Base-by-base conservation (phyloP, 2,113 vertebrate species). In the Calidris pygmaea region DNA sequence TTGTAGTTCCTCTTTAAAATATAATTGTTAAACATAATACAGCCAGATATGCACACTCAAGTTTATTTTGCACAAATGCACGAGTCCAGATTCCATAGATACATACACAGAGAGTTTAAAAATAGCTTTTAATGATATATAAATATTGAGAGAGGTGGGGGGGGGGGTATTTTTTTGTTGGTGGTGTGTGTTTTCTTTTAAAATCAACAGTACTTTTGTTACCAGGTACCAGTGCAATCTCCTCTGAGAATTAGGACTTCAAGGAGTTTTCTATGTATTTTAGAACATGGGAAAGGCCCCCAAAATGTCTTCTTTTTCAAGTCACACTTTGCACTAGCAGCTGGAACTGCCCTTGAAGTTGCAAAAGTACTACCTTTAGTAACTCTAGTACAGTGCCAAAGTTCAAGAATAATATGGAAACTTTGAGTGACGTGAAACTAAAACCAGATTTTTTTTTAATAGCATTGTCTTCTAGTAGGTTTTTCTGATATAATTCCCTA, bases 1-100 rank as follows among this genome's bases (percentile, higher is more conserved):
- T 89, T 76, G 39, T 76, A 90, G 76, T 62, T 95, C 48, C 78
- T 62, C 76, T 66, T 89, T 73, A 89, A 96, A 94, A 73, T 87
- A 89, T 1, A 7, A 27, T 70, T 91, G 60, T 72, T 93, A 89
- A 96, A 85, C 41, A 62, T 83, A 91, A 88, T 17, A 70, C 35
- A 89, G 60, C 56, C 6, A 1, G 60, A 87, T 48, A 73, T 70
- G 58, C 24, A 94, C n/a, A 62, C 52, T 50, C 24, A 81, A 81
- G 39, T 72, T 90, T 87, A 84, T 89, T 93, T 92, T 79, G 62
- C n/a, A 89, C 21, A 81, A 90, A 92, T 34, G 27, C 20, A n/a
- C 2, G 6, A 56, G 66, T 55, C 53, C 3, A 2, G 56, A 87
- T n/a, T 79, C 53, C 58, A 29, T 15, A 27, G 34, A 65, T 32